Base-by-base conservation (phyloP, 1,140 invertebrate species). In the Neodiprion virginianus region DNA sequence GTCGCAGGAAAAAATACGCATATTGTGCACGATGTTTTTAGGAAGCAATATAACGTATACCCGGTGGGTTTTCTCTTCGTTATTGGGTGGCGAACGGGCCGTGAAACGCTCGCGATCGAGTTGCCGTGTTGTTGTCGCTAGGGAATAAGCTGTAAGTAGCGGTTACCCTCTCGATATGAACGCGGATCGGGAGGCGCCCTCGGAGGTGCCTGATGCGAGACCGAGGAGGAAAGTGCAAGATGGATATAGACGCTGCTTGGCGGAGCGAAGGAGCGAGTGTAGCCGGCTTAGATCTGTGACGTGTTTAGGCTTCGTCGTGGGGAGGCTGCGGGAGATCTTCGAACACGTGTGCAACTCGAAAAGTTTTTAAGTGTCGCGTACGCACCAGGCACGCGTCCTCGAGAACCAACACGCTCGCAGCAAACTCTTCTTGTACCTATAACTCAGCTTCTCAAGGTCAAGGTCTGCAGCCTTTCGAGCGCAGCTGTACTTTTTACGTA, bases 321-420 rank as follows among this genome's bases (percentile, higher is more conserved):
- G 53, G 53, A 61, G 53, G 53, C 53, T 61, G 53, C 53, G 53
- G 53, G 53, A 61, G 53, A 61, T 61, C 53, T 61, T 61, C n/a
- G 53, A 61, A 61, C 53, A 61, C 53, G 53, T 61, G 53, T 61
- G 53, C 53, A 61, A 17, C 53, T 61, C 53, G 11, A 17, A 61
- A 61, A 61, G 53, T 61, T 61, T 61, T 61, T 61, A 61, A 61
- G 53, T 61, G 53, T 61, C 53, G 53, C 53, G 53, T 61, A 61
- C 53, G 53, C 53, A 61, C 53, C 53, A 61, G 53, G 53, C 53
- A 61, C 53, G 53, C 53, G 53, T 61, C 53, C 53, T 61, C 53
- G 11, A 40, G 28, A 61, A 61, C 53, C 53, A 61, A 61, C 53
- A 61, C 53, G 53, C 53, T 12, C 8, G 11, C 53, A 61, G n/a